Evolutionary conservation across 1,140 invertebrate species (phyloP).

Genomic region (Macrosteles quadrilineatus): DNA sequence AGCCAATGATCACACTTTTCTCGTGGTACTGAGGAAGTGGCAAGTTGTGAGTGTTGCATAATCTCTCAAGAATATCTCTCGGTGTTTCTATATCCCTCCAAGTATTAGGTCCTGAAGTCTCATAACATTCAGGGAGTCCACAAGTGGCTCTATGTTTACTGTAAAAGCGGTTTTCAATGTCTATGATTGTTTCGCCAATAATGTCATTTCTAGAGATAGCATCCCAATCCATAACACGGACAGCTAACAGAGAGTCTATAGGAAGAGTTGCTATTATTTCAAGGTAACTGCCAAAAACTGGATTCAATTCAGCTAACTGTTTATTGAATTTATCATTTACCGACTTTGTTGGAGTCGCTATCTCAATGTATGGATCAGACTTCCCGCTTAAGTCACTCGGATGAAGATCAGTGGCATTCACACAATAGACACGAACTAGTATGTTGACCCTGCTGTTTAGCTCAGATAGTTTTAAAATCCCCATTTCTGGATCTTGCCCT

Average conservation of each 20-base stretch:
- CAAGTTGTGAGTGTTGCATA: slow-evolving; percentile 69
- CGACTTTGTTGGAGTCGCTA: slow-evolving; percentile 64
- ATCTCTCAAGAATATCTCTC: slow-evolving; percentile 66
- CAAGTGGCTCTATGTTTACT: slow-evolving; percentile 75
- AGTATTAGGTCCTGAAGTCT: slow-evolving; percentile 65
- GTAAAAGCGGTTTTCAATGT: slow-evolving; percentile 86
- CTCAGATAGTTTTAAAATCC: slow-evolving; percentile 53
- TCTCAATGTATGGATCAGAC: slow-evolving; percentile 76
- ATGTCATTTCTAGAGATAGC: slow-evolving; percentile 68
- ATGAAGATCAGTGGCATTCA: slow-evolving; percentile 69
- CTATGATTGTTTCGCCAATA: slow-evolving; percentile 82
- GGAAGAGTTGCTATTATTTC: slow-evolving; percentile 75
- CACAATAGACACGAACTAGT: slow-evolving; percentile 75
- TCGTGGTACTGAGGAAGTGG: slow-evolving; percentile 55
- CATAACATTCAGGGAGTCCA: slow-evolving; percentile 68
- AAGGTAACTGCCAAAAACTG: slow-evolving; percentile 79
- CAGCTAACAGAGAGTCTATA: slow-evolving; percentile 68
- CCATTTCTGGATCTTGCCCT: slow-evolving; percentile 58
- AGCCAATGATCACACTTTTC: slow-evolving; percentile 38
- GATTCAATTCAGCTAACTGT: slow-evolving; percentile 76
- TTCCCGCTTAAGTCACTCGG: slow-evolving; percentile 72
- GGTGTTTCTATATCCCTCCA: slow-evolving; percentile 81
- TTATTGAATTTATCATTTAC: slow-evolving; percentile 72
- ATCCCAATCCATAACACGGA: slow-evolving; percentile 80
- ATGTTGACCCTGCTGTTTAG: slow-evolving; percentile 61